Percentiles rank a stretch among this genome's conserved stretches.
Conservation (phyloP, 2,797 vertebrate species). For the Parotocinclus haroldoi region DNA sequence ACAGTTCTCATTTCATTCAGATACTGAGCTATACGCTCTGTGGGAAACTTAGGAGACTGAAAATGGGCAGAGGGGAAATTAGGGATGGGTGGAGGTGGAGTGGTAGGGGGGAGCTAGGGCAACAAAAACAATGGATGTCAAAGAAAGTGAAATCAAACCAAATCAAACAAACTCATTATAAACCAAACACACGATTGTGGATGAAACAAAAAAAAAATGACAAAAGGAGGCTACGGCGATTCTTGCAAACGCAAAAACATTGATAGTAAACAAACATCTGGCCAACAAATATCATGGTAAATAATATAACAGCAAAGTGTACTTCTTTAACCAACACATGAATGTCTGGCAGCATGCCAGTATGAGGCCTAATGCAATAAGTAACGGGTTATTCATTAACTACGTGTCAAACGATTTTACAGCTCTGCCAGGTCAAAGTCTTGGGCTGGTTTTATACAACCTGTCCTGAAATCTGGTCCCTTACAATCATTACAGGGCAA, state of each 20-base stretch:
- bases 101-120: constrained; percentile 77
- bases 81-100: constrained; percentile 76
- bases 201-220: constrained; percentile 10
- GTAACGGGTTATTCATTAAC: constrained; percentile 32
- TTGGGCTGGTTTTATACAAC: constrained; percentile 17
- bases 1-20: constrained; percentile 91
- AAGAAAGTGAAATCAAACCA: too few relatives aligned
- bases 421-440: constrained; percentile 33
- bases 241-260: neutral
- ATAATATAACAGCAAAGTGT: neutral
- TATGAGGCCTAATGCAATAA: constrained; percentile 2
- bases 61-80: constrained; percentile 77
- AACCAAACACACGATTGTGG: constrained; percentile 49
- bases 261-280: neutral
- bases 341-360: neutral
- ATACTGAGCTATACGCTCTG: constrained; percentile 90
- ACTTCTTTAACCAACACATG: neutral
- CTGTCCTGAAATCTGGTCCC: constrained; percentile 13
- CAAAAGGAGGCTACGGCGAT: neutral
- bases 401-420: constrained; percentile 22
- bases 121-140: too few relatives aligned
- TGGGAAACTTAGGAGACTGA: constrained; percentile 81
- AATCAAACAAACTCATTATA: too few relatives aligned
- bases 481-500: neutral
- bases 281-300: neutral